Percentiles rank a stretch among this genome's conserved stretches.
Conservation (phyloP, 2,888 invertebrate genomes). For the Hyles lineata region DNA sequence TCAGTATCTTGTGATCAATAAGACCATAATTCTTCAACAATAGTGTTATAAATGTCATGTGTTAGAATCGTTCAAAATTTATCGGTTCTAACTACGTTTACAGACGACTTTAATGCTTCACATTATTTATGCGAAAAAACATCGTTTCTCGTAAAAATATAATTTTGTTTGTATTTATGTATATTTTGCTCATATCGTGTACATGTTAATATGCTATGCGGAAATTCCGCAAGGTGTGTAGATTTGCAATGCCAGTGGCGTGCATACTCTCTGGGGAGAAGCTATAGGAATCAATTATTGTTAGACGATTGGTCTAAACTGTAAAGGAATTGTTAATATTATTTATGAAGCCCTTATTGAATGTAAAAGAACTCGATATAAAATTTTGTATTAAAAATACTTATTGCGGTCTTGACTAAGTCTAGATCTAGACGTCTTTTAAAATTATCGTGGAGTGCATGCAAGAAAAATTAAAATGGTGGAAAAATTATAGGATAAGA, state of each 20-base stretch:
- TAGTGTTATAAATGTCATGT: background rate
- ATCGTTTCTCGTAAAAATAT: background rate
- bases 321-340: no score
- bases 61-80: background rate
- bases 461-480: no score
- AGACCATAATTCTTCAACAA: background rate
- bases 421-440: no score
- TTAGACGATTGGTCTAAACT: no score
- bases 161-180: background rate
- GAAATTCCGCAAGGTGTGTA: background rate
- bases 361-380: no score
- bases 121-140: background rate
- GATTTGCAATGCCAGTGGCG: background rate
- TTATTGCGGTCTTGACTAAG: no score
- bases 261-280: background rate
- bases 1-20: background rate
- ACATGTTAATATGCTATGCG: background rate
- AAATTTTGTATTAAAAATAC: no score
- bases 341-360: no score
- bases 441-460: no score
- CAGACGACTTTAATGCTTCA: background rate
- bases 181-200: background rate
- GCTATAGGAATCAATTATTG: background rate
- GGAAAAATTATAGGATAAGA: no score
- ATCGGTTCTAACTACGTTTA: constrained; percentile 10